Percentiles rank a stretch among this genome's conserved stretches.
These are phyloP conservation scores for Syndactyla subalaris DNA, from an alignment of 2,797 vertebrate species.

Conservation along the genomic window DNA sequence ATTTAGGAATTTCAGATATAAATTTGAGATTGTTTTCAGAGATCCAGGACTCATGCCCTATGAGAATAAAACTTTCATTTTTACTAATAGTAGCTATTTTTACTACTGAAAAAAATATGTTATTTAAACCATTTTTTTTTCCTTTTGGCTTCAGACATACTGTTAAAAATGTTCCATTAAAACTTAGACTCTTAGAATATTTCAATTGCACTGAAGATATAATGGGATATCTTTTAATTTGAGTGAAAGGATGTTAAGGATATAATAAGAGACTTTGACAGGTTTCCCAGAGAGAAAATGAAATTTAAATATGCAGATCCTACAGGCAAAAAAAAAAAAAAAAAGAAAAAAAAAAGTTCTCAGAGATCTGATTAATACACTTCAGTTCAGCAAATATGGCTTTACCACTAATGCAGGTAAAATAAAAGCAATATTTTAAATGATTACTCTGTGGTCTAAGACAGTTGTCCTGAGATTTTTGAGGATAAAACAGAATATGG, in stretches of 20 bases:
- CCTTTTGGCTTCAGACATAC: background rate
- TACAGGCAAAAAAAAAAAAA: background rate
- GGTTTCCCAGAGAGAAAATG: slow-evolving; percentile 35
- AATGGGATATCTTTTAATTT: slow-evolving; percentile 31
- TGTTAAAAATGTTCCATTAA: background rate
- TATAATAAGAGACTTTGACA: slow-evolving; percentile 38
- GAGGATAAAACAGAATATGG: background rate
- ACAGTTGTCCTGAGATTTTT: background rate
- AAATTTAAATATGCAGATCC: slow-evolving; percentile 47
- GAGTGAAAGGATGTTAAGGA: slow-evolving; percentile 36
- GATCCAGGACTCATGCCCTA: accelerated
- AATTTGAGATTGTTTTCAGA: background rate
- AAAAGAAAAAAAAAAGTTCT: background rate
- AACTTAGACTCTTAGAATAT: background rate
- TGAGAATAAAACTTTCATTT: background rate
- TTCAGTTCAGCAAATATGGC: slow-evolving; percentile 23
- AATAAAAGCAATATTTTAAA: slow-evolving; percentile 45
- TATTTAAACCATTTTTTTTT: background rate
- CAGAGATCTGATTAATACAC: slow-evolving; percentile 8
- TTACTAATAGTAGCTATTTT: background rate
- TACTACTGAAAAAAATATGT: background rate
- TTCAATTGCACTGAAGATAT: slow-evolving; percentile 1
- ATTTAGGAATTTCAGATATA: background rate
- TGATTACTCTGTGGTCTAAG: background rate
- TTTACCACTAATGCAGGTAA: slow-evolving; percentile 33